Base-by-base conservation (phyloP, 2,797 vertebrate species). In the Dryobates pubescens region DNA sequence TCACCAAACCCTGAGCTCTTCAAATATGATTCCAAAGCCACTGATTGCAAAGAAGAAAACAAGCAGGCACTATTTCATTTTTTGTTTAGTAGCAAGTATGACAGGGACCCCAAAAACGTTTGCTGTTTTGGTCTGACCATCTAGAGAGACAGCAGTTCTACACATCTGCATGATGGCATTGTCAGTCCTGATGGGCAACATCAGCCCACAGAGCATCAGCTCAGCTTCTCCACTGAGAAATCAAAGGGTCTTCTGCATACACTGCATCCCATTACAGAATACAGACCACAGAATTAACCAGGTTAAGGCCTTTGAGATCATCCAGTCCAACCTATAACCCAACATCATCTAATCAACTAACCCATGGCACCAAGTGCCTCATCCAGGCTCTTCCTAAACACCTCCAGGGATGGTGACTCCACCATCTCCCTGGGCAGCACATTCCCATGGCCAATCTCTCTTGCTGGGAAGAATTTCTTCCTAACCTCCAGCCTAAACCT, bases 191-290 rank as follows among this genome's bases (percentile, higher is more conserved):
- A 89, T 54, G 82, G 59, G 24, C 73, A 89, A 10, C n/a, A 6
- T 67, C 76, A 62, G 57, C 73, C 45, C 49, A 61, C 15, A 71
- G 2, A 2, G 61, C 53, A 93, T 10, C 81, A 82, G 53, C 32
- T 69, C 18, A 23, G 45, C 59, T 94, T 78, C 61, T 56, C 51
- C 20, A 41, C 22, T 24, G 20, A 61, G 57, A 90, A 86, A 88
- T 87, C 90, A 93, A 88, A 88, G 51, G 19, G 27, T 23, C 56
- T 89, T 94, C 71, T 88, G 75, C 91, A 43, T 56, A 54, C 24
- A 22, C 15, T n/a, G 62, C 30, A 86, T 64, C 43, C 85, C 68
- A 64, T 67, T 87, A 83, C 45, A 38, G 36, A 38, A 38, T 38
- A 38, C 36, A 38, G 36, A 11, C 10, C 36, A 38, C 36, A 38